Evolutionary conservation across 1,140 invertebrate genomes (phyloP).

Genomic region (Atta cephalotes): DNA sequence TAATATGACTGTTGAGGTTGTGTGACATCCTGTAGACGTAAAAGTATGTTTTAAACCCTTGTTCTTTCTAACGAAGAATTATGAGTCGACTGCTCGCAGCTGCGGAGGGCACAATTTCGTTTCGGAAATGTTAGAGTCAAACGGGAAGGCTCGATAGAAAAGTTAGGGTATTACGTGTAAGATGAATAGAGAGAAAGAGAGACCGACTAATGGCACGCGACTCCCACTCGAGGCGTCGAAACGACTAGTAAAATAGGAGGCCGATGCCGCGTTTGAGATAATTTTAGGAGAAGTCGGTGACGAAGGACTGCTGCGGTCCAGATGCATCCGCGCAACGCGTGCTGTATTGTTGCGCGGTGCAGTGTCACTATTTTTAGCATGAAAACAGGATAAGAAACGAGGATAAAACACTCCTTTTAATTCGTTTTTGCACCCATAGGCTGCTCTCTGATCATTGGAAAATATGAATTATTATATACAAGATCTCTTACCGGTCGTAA

Average conservation of each 20-base stretch:
- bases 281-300: slow-evolving; percentile 65
- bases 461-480: slow-evolving; percentile 7
- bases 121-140: slow-evolving; percentile 24
- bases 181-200: slow-evolving; percentile 40
- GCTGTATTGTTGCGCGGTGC: slow-evolving; percentile 76
- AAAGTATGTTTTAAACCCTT: slow-evolving; percentile 60
- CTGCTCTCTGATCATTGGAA: neutral
- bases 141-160: slow-evolving; percentile 40
- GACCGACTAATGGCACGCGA: slow-evolving; percentile 67
- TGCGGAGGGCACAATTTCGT: slow-evolving; percentile 52
- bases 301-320: slow-evolving; percentile 70
- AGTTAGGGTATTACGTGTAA: slow-evolving; percentile 49
- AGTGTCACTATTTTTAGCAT: slow-evolving; percentile 76
- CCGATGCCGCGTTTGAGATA: slow-evolving; percentile 62
- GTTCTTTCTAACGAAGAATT: slow-evolving; percentile 61
- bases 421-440: slow-evolving; percentile 5
- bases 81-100: slow-evolving; percentile 66
- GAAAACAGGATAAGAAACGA: slow-evolving; percentile 47
- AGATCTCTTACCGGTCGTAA: neutral
- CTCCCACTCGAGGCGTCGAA: slow-evolving; percentile 59
- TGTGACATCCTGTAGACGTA: neutral
- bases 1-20: neutral
- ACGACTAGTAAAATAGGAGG: slow-evolving; percentile 46
- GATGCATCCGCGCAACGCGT: slow-evolving; percentile 69
- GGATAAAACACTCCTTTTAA: slow-evolving; percentile 46